phyloP scores from a whole-genome alignment of 2,113 vertebrate genomes.

The Urocynchramus pylzowi region DNA sequence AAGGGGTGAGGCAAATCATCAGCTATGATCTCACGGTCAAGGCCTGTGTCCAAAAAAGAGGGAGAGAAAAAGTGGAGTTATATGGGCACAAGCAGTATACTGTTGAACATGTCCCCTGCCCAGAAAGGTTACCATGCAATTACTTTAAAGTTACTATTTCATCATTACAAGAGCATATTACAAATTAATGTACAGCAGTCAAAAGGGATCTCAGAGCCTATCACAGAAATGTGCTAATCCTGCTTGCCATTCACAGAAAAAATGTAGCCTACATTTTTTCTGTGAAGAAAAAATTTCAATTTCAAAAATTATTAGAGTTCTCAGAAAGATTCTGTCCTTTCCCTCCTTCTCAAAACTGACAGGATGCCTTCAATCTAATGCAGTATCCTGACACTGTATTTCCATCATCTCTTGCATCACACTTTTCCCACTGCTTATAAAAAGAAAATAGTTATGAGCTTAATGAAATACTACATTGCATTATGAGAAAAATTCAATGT shows the following conservation, averaged over 20 bases:
- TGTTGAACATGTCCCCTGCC: neutral
- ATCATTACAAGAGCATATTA: neutral
- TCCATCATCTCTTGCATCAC: neutral
- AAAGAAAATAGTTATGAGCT: neutral
- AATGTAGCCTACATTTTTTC: neutral
- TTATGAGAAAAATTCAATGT: neutral
- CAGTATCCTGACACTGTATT: neutral
- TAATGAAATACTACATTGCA: neutral
- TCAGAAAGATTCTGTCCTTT: neutral
- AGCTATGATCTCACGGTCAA: constrained; percentile 92
- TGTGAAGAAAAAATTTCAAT: neutral
- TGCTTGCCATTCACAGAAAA: neutral
- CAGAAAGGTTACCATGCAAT: neutral
- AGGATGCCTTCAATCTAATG: neutral
- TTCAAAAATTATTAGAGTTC: neutral
- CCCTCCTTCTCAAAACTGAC: neutral
- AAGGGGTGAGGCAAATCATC: constrained; percentile 96
- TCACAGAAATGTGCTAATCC: neutral
- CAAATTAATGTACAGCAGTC: neutral
- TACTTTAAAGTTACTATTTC: neutral
- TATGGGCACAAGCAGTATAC: neutral
- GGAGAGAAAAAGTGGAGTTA: neutral
- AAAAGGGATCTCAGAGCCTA: neutral
- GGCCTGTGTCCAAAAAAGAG: constrained; percentile 71
- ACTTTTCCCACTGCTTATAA: neutral